Evolutionary conservation across 1,140 invertebrate genomes (phyloP).

Genomic region (Xylocopa sonorina): DNA sequence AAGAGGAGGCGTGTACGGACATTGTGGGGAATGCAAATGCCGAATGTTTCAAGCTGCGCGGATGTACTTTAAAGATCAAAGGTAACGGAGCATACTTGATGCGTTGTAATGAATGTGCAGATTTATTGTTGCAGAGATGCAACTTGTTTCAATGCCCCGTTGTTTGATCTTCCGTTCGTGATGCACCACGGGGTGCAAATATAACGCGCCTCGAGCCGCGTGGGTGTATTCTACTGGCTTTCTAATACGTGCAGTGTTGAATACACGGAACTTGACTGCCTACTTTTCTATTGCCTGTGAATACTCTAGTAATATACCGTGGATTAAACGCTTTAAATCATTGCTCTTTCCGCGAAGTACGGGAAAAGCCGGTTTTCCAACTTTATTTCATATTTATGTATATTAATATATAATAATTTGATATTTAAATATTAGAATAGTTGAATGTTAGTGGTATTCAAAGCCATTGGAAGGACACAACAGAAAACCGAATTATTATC

Average conservation of each 20-base stretch:
- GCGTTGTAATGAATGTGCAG: not conserved
- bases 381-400: not conserved
- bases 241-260: not conserved
- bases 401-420: not conserved
- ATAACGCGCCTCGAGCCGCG: not conserved
- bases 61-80: not conserved
- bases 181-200: not conserved
- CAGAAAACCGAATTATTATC: too few relatives aligned
- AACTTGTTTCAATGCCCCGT: not conserved
- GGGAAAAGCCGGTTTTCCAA: too few relatives aligned
- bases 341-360: too few relatives aligned
- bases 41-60: not conserved
- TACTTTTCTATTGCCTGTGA: too few relatives aligned
- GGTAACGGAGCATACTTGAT: not conserved
- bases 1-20: slow-evolving; percentile 1
- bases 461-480: too few relatives aligned
- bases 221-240: not conserved
- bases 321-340: too few relatives aligned
- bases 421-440: not conserved
- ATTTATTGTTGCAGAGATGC: not conserved
- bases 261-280: too few relatives aligned
- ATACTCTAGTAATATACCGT: too few relatives aligned
- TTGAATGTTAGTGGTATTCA: not conserved
- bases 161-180: not conserved
- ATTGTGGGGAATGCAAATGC: not conserved